phyloP scores from a whole-genome alignment of 1,140 invertebrate genomes.

The Ceratina japonica region DNA sequence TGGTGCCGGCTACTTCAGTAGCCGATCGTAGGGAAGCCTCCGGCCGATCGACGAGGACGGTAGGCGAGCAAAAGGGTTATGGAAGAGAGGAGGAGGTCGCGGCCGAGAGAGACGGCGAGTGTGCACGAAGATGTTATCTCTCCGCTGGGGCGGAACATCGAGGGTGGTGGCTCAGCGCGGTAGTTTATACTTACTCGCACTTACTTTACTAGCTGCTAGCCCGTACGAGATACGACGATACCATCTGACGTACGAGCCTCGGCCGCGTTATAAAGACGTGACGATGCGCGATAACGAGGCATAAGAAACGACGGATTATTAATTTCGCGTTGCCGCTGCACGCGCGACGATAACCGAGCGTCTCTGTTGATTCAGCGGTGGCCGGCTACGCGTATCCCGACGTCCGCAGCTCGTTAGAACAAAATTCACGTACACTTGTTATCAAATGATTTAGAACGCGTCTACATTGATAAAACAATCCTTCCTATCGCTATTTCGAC shows the following conservation, averaged over 20 bases:
- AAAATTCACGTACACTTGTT: too few relatives aligned
- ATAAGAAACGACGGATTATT: constrained; percentile 67
- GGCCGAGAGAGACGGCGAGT: constrained; percentile 25
- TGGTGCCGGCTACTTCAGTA: constrained; percentile 61
- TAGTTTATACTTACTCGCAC: constrained; percentile 69
- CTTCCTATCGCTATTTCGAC: too few relatives aligned
- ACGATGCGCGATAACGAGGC: constrained; percentile 67
- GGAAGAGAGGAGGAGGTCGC: constrained; percentile 43
- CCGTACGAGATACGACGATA: constrained; percentile 65
- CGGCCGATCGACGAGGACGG: constrained; percentile 55
- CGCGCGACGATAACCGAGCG: constrained; percentile 30
- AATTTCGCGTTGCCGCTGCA: constrained; percentile 57
- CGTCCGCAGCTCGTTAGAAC: too few relatives aligned
- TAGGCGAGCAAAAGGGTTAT: constrained; percentile 58
- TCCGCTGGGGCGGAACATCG: constrained; percentile 69
- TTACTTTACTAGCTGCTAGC: constrained; percentile 70
- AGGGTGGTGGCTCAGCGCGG: constrained; percentile 65
- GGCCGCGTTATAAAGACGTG: constrained; percentile 68
- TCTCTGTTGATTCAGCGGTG: not conserved
- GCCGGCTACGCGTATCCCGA: not conserved
- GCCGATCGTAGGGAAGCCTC: constrained; percentile 60
- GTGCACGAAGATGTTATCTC: constrained; percentile 67
- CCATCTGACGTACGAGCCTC: constrained; percentile 65
- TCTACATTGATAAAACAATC: too few relatives aligned
- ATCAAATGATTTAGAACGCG: too few relatives aligned